A percentile compares a stretch with the other conserved stretches of the same genome.
Conservation (phyloP, 2,113 vertebrate species). For the Pseudorasbora parva region DNA sequence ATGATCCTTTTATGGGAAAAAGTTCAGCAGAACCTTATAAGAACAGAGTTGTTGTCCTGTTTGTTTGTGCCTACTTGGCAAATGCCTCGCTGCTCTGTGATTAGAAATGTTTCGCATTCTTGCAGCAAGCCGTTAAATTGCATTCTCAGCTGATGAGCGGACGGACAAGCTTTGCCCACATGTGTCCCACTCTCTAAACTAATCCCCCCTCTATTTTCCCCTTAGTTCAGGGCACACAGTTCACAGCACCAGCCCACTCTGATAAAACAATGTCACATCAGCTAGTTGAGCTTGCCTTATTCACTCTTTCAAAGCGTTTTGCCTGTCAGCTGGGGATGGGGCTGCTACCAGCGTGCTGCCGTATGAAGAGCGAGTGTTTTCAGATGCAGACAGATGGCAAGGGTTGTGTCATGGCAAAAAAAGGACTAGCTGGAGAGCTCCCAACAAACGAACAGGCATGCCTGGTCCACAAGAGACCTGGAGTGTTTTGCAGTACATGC, state of each 20-base stretch:
- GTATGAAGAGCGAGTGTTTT: constrained; percentile 32
- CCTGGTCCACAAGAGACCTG: not conserved
- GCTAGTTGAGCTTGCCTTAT: constrained; percentile 9
- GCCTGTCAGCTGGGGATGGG: not conserved
- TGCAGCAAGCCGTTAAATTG: constrained; percentile 60
- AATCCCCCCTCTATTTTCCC: not conserved
- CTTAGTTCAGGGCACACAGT: not conserved
- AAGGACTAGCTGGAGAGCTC: constrained; percentile 50
- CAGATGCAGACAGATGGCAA: constrained; percentile 63
- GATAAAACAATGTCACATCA: constrained; percentile 23
- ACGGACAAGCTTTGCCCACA: constrained; percentile 21
- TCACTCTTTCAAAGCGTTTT: constrained; percentile 30
- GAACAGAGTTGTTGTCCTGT: not conserved
- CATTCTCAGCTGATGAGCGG: constrained; percentile 62
- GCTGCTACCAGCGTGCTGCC: not conserved
- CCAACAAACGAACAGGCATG: constrained; percentile 49
- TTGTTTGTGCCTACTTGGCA: constrained; percentile 15
- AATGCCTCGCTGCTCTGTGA: constrained; percentile 6
- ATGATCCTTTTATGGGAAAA: constrained; percentile 28
- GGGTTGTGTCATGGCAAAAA: constrained; percentile 53
- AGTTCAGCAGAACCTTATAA: not conserved
- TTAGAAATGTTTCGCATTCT: constrained; percentile 56
- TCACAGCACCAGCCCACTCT: not conserved
- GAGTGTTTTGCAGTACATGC: not conserved
- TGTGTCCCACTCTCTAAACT: constrained; percentile 49